These are phyloP conservation scores for Lomographa bimaculata DNA, from an alignment of 2,888 invertebrate species.

Conservation along the genomic window DNA sequence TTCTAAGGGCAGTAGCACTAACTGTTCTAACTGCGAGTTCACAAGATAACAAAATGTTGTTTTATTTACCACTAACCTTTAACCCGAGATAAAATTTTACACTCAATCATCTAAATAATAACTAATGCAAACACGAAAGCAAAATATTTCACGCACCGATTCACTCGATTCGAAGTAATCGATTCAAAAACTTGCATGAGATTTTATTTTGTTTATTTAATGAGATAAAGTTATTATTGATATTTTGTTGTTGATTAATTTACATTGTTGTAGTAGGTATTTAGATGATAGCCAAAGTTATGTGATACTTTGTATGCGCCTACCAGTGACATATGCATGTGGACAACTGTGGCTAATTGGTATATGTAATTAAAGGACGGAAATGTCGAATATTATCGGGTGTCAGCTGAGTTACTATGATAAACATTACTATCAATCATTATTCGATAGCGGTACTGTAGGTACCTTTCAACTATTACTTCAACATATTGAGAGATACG, in stretches of 20 bases:
- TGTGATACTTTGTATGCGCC: no score
- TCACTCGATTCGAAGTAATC: no score
- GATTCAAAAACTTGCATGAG: background rate
- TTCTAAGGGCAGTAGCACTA: slow-evolving; percentile 16
- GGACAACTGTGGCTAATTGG: no score
- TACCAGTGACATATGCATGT: no score
- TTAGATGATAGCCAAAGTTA: no score
- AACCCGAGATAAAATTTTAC: slow-evolving; percentile 39
- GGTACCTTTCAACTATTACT: no score
- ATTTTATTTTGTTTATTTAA: background rate
- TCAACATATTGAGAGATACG: slow-evolving; percentile 3
- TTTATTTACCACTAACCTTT: slow-evolving; percentile 41
- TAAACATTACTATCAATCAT: slow-evolving; percentile 14
- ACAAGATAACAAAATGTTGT: slow-evolving; percentile 18
- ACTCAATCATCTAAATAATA: slow-evolving; percentile 3
- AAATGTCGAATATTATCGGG: slow-evolving; percentile 6
- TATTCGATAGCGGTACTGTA: slow-evolving; percentile 1
- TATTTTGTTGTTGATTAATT: slow-evolving; percentile 6
- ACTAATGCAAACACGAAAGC: background rate
- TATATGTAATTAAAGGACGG: no score
- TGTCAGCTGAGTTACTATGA: slow-evolving; percentile 1
- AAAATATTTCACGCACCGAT: no score
- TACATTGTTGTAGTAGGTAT: slow-evolving; percentile 21
- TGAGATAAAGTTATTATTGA: background rate
- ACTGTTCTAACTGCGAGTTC: slow-evolving; percentile 10